Evolutionary conservation across 1,140 invertebrate species (phyloP), one percentile per base, ranked within the genome.

Genomic region (Leptopilina boulardi): DNA sequence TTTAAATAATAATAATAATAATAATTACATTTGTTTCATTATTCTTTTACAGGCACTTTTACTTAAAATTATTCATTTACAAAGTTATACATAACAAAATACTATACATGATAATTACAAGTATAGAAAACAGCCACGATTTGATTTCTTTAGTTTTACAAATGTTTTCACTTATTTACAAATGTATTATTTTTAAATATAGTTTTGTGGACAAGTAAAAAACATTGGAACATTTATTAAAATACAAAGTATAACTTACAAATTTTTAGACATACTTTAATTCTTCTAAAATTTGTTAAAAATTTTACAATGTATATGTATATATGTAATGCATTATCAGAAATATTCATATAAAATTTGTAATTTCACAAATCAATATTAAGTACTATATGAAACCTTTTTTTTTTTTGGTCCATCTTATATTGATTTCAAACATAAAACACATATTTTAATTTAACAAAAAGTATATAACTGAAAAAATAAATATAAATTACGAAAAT

Each of bases 21-120:
- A 66, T n/a, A 13, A 26, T 21, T 66, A 30, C 30, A n/a, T 66
- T 30, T 66, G 23, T 30, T 30, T 30, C 23, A 30, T 66, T 1
- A 66, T n/a, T 66, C 13, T 66, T 30, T 30, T 23, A 66, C 23
- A 66, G 59, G 59, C 59, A 66, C 59, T 66, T 66, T 66, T 66
- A 23, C 23, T 66, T 66, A 13, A 34, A 66, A 34, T 30, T 30
- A 66, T 66, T 15, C 23, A 13, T 30, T 26, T 11, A 66, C 23
- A 66, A 66, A 11, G 15, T 30, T 66, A 66, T n/a, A n/a, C 9
- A 66, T 66, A 66, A 66, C 59, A 66, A 66, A 66, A 66, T 66
- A 66, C 26, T 30, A 30, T 26, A 30, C 59, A 30, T 34, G 15
- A 21, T 26, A 26, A n/a, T 30, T 38, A 38, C 34, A 34, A n/a